Conservation (phyloP, 1,140 invertebrate genomes). For the Phthorimaea operculella region DNA sequence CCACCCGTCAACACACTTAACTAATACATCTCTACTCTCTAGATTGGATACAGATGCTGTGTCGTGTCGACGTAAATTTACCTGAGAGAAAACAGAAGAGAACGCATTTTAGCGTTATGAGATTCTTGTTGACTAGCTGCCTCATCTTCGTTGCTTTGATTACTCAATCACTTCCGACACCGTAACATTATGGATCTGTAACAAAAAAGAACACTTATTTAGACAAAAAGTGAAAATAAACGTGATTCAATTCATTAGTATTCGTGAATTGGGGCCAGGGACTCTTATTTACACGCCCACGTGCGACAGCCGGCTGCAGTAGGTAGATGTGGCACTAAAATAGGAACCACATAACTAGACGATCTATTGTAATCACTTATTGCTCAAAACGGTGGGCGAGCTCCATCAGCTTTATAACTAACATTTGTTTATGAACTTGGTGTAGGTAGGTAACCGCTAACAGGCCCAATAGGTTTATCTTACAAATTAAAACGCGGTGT, state of each 20-base stretch:
- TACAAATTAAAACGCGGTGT: too few relatives aligned
- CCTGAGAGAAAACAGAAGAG: slow-evolving; percentile 64
- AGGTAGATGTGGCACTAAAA: slow-evolving; percentile 2
- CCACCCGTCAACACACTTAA: too few relatives aligned
- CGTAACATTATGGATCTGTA: background rate
- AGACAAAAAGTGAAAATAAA: background rate
- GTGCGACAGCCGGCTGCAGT: slow-evolving; percentile 15
- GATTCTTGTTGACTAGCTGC: slow-evolving; percentile 55
- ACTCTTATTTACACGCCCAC: slow-evolving; percentile 39
- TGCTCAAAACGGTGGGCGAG: background rate
- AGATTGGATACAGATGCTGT: too few relatives aligned
- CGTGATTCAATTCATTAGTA: background rate
- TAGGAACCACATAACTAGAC: background rate
- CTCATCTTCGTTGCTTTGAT: slow-evolving; percentile 29
- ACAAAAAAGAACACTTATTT: background rate
- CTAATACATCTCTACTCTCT: too few relatives aligned
- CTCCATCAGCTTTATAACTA: background rate
- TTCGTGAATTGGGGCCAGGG: slow-evolving; percentile 26
- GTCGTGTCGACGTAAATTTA: slow-evolving; percentile 22
- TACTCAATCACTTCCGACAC: background rate
- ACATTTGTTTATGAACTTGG: background rate
- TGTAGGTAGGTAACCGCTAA: too few relatives aligned
- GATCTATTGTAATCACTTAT: slow-evolving; percentile 3
- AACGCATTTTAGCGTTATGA: slow-evolving; percentile 64
- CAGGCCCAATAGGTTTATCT: too few relatives aligned